Conservation (phyloP, 2,888 invertebrate species). For the Chalcis sispes region DNA sequence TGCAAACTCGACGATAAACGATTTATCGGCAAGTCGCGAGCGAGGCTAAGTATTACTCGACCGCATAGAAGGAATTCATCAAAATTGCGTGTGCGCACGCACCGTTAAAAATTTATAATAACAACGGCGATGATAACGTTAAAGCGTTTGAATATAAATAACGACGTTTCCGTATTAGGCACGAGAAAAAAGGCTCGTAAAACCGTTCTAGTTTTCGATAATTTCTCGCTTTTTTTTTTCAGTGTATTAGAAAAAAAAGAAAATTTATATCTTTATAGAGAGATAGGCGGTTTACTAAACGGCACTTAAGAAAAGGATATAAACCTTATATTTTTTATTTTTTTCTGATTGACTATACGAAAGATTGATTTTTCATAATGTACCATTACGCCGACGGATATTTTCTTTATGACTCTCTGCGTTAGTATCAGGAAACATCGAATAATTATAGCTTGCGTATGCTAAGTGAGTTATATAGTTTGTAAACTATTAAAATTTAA, state of each 20-base stretch:
- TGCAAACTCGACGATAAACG: slow-evolving; percentile 2
- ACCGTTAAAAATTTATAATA: too few species aligned
- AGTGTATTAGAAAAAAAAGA: slow-evolving; percentile 14
- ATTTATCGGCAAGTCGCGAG: slow-evolving; percentile 25
- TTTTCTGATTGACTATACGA: too few species aligned
- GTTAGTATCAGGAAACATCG: background rate
- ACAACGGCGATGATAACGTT: slow-evolving; percentile 19
- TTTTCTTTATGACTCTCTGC: background rate
- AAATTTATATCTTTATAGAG: background rate
- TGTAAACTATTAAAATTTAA: too few species aligned
- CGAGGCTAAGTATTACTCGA: slow-evolving; percentile 10
- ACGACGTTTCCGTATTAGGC: slow-evolving; percentile 17
- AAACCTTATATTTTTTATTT: background rate
- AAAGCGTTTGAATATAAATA: too few species aligned
- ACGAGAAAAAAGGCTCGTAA: slow-evolving; percentile 22
- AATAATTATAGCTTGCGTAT: too few species aligned
- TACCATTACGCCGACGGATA: background rate
- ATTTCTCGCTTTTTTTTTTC: too few species aligned
- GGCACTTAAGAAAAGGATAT: background rate
- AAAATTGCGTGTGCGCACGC: background rate
- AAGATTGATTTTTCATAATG: slow-evolving; percentile 34
- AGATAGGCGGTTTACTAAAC: slow-evolving; percentile 1
- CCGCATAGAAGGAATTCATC: background rate
- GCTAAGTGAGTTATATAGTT: too few species aligned
- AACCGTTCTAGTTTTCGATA: slow-evolving; percentile 17